Conservation (phyloP, 2,888 invertebrate species). For the Pemphredon lugubris region DNA sequence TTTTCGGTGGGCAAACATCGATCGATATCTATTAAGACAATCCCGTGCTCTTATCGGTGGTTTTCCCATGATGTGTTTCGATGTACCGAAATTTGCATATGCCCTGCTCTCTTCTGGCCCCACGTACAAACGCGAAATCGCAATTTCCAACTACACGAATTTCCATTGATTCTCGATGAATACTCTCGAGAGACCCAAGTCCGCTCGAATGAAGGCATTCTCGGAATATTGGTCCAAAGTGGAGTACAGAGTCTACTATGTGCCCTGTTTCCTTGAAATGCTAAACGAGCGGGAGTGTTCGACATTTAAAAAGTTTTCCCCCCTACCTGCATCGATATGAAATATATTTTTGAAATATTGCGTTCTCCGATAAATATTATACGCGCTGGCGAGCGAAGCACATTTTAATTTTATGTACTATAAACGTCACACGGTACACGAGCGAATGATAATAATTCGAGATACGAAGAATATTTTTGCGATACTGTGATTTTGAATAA, state of each 20-base stretch:
- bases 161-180: slow-evolving; percentile 58
- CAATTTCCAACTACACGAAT: slow-evolving; percentile 63
- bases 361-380: too few species aligned
- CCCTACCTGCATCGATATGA: not conserved
- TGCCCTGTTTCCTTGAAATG: not conserved
- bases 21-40: too few species aligned
- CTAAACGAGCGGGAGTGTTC: not conserved
- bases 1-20: too few species aligned
- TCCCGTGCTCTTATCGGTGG: too few species aligned
- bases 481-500: too few species aligned
- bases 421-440: too few species aligned
- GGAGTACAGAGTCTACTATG: not conserved
- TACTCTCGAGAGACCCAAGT: slow-evolving; percentile 14
- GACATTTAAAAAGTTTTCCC: not conserved
- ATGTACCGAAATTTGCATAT: slow-evolving; percentile 45
- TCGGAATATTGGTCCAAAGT: slow-evolving; percentile 4
- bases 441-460: too few species aligned
- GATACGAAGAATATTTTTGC: too few species aligned
- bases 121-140: slow-evolving; percentile 54
- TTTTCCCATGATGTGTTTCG: not conserved
- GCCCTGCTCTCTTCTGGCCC: slow-evolving; percentile 1
- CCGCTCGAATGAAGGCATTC: slow-evolving; percentile 23
- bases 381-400: too few species aligned
- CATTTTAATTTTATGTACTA: too few species aligned
- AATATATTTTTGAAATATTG: too few species aligned